Evolutionary conservation across 2,113 vertebrate species (phyloP).

Genomic region (Heliornis fulica): DNA sequence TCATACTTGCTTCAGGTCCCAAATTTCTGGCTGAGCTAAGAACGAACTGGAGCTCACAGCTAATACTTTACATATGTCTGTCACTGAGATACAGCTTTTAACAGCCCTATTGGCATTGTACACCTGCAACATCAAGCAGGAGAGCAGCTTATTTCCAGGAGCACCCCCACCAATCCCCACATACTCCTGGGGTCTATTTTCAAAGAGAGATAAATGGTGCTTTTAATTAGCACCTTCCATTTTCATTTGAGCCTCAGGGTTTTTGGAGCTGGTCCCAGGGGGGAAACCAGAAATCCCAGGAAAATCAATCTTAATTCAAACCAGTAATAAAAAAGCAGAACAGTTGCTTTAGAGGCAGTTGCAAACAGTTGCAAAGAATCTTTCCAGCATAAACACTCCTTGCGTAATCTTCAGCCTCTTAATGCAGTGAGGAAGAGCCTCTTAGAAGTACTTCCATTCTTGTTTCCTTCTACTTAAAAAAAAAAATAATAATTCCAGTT

Average conservation of each 20-base stretch:
- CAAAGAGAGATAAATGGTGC: slow-evolving; percentile 62
- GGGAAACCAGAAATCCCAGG: slow-evolving; percentile 40
- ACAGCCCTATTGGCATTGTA: not conserved
- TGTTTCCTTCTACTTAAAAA: not conserved
- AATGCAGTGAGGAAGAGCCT: slow-evolving; percentile 23
- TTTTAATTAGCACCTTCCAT: slow-evolving; percentile 74
- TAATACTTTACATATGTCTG: not conserved
- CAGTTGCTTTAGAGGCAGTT: slow-evolving; percentile 40
- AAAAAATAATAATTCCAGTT: not conserved
- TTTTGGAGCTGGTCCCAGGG: slow-evolving; percentile 46
- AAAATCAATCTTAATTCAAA: slow-evolving; percentile 78
- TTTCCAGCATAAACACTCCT: slow-evolving; percentile 30
- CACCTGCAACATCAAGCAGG: not conserved
- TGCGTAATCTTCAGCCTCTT: slow-evolving; percentile 53
- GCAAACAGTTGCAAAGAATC: slow-evolving; percentile 46
- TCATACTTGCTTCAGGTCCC: not conserved
- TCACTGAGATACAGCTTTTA: not conserved
- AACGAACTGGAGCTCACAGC: not conserved
- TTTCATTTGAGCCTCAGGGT: slow-evolving; percentile 65
- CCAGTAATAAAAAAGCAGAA: slow-evolving; percentile 71
- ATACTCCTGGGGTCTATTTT: slow-evolving; percentile 47
- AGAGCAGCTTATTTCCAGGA: slow-evolving; percentile 29
- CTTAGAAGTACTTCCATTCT: not conserved
- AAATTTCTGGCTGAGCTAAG: not conserved
- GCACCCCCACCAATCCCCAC: not conserved